Base-by-base conservation (phyloP, 2,888 invertebrate species). In the Blastobasis lacticolella region DNA sequence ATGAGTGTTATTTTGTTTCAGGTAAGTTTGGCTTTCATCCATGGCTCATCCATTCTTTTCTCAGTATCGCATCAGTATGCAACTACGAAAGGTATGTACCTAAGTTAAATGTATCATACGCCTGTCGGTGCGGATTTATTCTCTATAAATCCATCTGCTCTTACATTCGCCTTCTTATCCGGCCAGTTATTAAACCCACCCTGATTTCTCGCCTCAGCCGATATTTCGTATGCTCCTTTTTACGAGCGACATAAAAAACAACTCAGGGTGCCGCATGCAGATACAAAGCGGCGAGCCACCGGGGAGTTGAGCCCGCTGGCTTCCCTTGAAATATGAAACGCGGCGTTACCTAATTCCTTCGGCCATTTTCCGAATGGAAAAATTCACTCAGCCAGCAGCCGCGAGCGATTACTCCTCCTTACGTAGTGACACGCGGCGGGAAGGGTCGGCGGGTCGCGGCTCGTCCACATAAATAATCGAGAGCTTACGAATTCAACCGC, bases 401-500 rank as follows among this genome's bases (percentile, higher is more conserved):
- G 69, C 77, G 69, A 78, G 76, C 81, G 80, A 83, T 86, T 81
- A 85, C 78, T 83, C 71, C 77, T 78, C 73, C 73, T 75, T 77
- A 75, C 67, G 70, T 61, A 77, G 80, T 78, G 78, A 80, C 80
- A 76, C 69, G 71, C 68, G 69, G 68, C 67, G 61, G 66, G 68
- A 60, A 66, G 65, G 71, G 66, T 65, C 64, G 65, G 63, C 65
- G 68, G 61, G 61, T 56, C 64, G 59, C 61, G 58, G 60, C 62
- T 66, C 69, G 71, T 71, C 73, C 75, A 78, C 77, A 81, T 84
- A 82, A 85, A 86, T 85, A 85, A 85, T 79, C 78, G 76, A 66
- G 71, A 73, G 78, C 80, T 82, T 78, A 81, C 77, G 71, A 78
- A 78, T 75, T 75, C 77, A 71, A 65, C 74, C 74, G 66, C 65